These are phyloP conservation scores for Aplocera efformata DNA, from an alignment of 2,888 invertebrate genomes.

Conservation along the genomic window DNA sequence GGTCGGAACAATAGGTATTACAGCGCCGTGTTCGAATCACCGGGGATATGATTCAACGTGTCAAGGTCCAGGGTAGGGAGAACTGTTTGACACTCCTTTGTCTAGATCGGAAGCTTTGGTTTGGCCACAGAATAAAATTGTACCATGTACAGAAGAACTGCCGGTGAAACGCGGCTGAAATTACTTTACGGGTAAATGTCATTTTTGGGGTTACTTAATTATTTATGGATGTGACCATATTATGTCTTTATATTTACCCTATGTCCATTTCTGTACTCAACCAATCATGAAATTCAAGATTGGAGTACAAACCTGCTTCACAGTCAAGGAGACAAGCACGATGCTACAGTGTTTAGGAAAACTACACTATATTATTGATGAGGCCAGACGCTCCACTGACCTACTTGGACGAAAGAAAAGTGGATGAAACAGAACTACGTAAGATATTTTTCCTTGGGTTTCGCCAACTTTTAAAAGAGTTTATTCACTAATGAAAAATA, in stretches of 20 bases:
- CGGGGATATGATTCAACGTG: constrained; percentile 41
- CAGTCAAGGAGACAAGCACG: constrained; percentile 12
- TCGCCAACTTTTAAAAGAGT: no score
- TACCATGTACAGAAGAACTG: background rate
- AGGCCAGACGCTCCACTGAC: constrained; percentile 40
- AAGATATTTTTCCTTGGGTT: constrained; percentile 4
- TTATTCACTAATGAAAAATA: no score
- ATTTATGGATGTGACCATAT: no score
- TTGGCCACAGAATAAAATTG: background rate
- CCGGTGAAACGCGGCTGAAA: no score
- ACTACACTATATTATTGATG: constrained; percentile 46
- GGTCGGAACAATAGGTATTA: constrained; percentile 10
- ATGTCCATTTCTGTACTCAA: no score
- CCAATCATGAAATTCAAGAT: no score
- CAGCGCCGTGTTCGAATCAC: constrained; percentile 16
- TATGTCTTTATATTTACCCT: no score
- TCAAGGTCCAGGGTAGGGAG: constrained; percentile 44
- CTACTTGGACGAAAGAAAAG: constrained; percentile 36
- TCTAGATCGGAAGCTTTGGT: constrained; percentile 20
- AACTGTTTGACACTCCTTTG: constrained; percentile 46
- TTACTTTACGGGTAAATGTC: no score
- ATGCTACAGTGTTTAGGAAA: constrained; percentile 3
- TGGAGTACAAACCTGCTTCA: constrained; percentile 8
- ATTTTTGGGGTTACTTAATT: no score
- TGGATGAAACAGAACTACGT: constrained; percentile 25